A percentile compares a stretch with the other conserved stretches of the same genome.
Conservation (phyloP, 2,113 vertebrate genomes). For the Psilopogon haemacephalus region DNA sequence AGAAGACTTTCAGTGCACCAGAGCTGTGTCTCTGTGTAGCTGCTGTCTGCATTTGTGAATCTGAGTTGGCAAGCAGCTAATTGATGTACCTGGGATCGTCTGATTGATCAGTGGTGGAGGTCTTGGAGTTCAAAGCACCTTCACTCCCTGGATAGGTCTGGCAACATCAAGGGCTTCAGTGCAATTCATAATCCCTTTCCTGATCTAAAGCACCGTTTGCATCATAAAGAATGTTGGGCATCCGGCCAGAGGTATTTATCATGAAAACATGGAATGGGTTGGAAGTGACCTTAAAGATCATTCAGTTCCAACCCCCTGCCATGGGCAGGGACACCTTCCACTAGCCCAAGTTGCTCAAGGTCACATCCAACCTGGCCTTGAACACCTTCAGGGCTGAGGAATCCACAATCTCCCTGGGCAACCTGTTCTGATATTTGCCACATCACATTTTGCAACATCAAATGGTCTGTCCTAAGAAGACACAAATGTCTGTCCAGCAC, state of each 20-base stretch:
- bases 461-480: not conserved
- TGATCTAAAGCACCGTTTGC: not conserved
- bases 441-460: not conserved
- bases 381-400: too few relatives aligned
- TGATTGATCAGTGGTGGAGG: not conserved
- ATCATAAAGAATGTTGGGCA: not conserved
- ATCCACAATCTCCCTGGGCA: too few relatives aligned
- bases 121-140: not conserved
- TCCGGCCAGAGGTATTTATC: not conserved
- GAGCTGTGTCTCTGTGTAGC: not conserved
- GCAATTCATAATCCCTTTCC: not conserved
- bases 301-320: too few relatives aligned
- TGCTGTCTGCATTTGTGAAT: not conserved
- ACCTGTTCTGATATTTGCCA: too few relatives aligned
- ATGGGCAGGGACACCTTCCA: too few relatives aligned
- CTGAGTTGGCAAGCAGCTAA: not conserved
- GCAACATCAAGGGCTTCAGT: not conserved
- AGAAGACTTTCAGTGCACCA: not conserved
- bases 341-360: too few relatives aligned
- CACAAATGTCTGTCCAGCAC: not conserved
- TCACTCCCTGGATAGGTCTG: not conserved
- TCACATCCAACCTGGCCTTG: too few relatives aligned
- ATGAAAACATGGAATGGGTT: too few relatives aligned
- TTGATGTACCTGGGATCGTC: not conserved
- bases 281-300: too few relatives aligned